Conservation (phyloP, 2,888 invertebrate species). For the Calameuta idolon region DNA sequence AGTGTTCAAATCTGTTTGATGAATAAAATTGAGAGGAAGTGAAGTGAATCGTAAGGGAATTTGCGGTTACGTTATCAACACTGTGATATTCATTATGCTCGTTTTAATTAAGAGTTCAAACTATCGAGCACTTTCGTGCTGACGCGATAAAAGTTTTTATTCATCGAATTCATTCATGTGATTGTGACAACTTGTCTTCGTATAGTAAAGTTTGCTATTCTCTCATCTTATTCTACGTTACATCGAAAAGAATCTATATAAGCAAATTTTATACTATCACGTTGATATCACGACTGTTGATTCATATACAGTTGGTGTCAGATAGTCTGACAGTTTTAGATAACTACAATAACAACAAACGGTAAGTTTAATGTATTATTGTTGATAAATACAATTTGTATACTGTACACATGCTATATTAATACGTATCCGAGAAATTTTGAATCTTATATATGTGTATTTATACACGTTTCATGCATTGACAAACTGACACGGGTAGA, state of each 20-base stretch:
- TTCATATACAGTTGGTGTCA: background rate
- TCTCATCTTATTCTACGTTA: background rate
- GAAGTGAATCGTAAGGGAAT: background rate
- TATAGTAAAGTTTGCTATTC: background rate
- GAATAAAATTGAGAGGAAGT: background rate
- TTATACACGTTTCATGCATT: too few relatives aligned
- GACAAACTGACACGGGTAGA: too few relatives aligned
- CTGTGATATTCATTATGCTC: background rate
- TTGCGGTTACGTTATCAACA: background rate
- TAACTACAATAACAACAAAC: background rate
- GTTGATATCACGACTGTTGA: background rate
- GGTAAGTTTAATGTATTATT: background rate
- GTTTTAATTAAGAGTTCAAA: background rate
- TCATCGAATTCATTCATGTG: background rate
- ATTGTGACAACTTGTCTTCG: background rate
- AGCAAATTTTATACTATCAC: background rate
- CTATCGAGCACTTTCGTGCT: background rate
- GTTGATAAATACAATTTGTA: background rate
- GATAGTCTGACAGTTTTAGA: background rate
- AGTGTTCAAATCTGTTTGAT: background rate
- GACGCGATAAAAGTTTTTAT: background rate
- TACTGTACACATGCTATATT: too few relatives aligned
- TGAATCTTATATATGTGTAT: too few relatives aligned
- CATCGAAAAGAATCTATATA: background rate
- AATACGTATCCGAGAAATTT: too few relatives aligned